These are phyloP conservation scores for Ammodytes dubius DNA, from an alignment of 2,113 vertebrate species.

Conservation along the genomic window DNA sequence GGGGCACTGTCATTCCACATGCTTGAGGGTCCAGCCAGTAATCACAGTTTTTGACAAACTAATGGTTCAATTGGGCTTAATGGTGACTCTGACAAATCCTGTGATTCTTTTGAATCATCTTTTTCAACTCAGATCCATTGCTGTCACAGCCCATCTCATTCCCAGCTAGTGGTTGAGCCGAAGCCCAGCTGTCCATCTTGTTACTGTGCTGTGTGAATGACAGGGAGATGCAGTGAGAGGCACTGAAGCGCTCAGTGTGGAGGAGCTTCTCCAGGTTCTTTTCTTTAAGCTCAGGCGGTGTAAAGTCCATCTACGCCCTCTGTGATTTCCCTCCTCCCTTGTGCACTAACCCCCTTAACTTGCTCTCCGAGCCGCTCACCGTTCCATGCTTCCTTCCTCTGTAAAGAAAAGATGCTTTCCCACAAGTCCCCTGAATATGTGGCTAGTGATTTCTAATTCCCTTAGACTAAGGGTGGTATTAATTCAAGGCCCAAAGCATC, in stretches of 20 bases:
- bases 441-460: conserved; percentile 50
- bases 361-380: conserved; percentile 65
- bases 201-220: conserved; percentile 77
- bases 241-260: conserved; percentile 75
- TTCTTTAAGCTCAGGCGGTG: conserved; percentile 76
- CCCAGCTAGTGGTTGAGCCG: conserved; percentile 54
- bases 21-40: conserved; percentile 53
- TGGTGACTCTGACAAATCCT: conserved; percentile 57
- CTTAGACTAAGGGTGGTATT: conserved; percentile 63
- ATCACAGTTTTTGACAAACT: conserved; percentile 75
- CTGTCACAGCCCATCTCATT: conserved; percentile 71
- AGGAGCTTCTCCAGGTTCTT: conserved; percentile 74
- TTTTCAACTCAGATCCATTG: conserved; percentile 54
- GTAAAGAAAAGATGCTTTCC: conserved; percentile 57
- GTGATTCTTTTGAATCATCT: conserved; percentile 56
- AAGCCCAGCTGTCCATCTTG: conserved; percentile 79
- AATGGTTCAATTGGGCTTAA: conserved; percentile 65
- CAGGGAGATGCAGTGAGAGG: conserved; percentile 69
- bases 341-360: conserved; percentile 50
- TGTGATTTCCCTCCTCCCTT: conserved; percentile 52
- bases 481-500: conserved; percentile 55
- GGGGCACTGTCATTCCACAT: conserved; percentile 34
- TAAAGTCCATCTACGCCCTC: conserved; percentile 75
- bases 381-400: conserved; percentile 47
- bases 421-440: conserved; percentile 58